Evolutionary conservation across 2,888 invertebrate species (phyloP).

Genomic region (Shargacucullia verbasci): DNA sequence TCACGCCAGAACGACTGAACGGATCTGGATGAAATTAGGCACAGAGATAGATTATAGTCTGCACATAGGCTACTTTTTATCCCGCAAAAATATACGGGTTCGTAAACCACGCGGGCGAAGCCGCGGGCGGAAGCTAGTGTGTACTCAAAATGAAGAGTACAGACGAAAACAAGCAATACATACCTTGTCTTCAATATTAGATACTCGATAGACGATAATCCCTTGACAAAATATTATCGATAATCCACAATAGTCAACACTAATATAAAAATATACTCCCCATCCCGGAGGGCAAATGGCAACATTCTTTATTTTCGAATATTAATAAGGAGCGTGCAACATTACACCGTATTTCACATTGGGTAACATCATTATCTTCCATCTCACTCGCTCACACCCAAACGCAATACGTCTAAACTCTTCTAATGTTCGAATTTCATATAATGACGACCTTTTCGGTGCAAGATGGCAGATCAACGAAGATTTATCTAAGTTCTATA

Average conservation of each 20-base stretch:
- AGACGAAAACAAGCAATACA: too few relatives aligned
- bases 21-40: too few relatives aligned
- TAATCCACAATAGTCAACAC: slow-evolving; percentile 57
- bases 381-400: slow-evolving; percentile 59
- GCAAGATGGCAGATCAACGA: slow-evolving; percentile 64
- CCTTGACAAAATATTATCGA: slow-evolving; percentile 54
- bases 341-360: slow-evolving; percentile 87
- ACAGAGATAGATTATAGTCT: too few relatives aligned
- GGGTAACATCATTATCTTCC: slow-evolving; percentile 74
- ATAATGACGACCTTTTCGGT: slow-evolving; percentile 61
- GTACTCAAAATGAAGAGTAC: too few relatives aligned
- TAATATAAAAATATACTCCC: slow-evolving; percentile 77
- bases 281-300: slow-evolving; percentile 80
- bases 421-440: slow-evolving; percentile 70
- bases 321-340: slow-evolving; percentile 86
- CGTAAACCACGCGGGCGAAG: too few relatives aligned
- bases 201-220: too few relatives aligned
- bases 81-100: too few relatives aligned
- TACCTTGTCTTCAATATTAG: too few relatives aligned
- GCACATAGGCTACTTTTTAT: too few relatives aligned
- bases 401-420: slow-evolving; percentile 57
- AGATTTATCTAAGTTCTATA: slow-evolving; percentile 67
- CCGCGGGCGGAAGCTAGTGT: too few relatives aligned
- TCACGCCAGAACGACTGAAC: too few relatives aligned
- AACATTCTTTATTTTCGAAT: slow-evolving; percentile 87